A percentile compares a stretch with the other conserved stretches of the same genome.
These are phyloP conservation scores for Xiphophorus hellerii DNA, from an alignment of 2,113 vertebrate genomes.

Conservation along the genomic window DNA sequence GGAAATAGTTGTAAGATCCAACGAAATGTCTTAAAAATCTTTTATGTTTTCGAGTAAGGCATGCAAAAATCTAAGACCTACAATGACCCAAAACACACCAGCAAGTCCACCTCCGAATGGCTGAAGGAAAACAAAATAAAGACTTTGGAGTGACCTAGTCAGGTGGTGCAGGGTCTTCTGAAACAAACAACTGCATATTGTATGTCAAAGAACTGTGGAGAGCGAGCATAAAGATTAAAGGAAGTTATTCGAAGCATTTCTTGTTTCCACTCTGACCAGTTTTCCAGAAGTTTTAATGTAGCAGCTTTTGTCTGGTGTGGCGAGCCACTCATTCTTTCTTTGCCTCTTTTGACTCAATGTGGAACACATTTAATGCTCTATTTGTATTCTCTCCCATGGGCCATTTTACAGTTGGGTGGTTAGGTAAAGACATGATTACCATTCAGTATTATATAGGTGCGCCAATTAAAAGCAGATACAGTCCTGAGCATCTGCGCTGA, in stretches of 20 bases:
- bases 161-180: background rate
- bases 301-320: conserved; percentile 39
- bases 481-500: conserved; percentile 16
- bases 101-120: no score
- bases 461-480: conserved; percentile 6
- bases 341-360: conserved; percentile 62
- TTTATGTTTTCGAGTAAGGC: no score
- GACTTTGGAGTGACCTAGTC: no score
- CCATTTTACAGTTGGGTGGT: conserved; percentile 60
- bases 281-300: conserved; percentile 33
- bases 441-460: conserved; percentile 30
- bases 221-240: conserved; percentile 22
- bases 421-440: conserved; percentile 25
- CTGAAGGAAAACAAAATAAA: no score
- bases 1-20: no score
- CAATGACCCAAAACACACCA: no score
- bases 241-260: conserved; percentile 30
- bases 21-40: no score
- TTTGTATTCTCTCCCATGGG: conserved; percentile 75
- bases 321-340: conserved; percentile 15
- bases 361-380: conserved; percentile 82
- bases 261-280: conserved; percentile 19
- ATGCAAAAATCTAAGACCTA: no score
- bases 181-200: background rate
- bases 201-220: conserved; percentile 4